A percentile compares a stretch with the other conserved stretches of the same genome.
Evolutionary conservation across 2,797 vertebrate genomes (phyloP).

Genomic region (Dipus sagitta): DNA sequence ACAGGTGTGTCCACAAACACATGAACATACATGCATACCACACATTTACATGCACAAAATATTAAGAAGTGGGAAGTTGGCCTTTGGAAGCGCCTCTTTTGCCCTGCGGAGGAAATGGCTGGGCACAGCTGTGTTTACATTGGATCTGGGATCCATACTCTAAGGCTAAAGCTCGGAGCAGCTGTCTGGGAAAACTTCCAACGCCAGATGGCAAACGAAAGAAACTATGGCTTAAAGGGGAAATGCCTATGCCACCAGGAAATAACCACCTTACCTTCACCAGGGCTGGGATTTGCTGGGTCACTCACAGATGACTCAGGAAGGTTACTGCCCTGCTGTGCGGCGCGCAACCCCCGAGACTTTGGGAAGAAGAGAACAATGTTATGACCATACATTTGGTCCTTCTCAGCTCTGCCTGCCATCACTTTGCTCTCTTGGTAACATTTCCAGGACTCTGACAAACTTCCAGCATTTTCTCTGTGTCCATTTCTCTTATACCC

Average conservation of each 20-base stretch:
- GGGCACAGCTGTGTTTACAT: not conserved
- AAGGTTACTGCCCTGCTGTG: not conserved
- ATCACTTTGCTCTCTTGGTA: constrained; percentile 29
- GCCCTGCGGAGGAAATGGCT: not conserved
- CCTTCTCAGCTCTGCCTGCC: not conserved
- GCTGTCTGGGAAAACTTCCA: not conserved
- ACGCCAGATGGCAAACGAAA: constrained; percentile 2
- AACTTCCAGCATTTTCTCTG: constrained; percentile 18
- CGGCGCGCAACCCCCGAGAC: not conserved
- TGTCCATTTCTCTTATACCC: constrained; percentile 41
- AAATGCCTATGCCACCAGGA: not conserved
- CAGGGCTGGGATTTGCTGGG: not conserved
- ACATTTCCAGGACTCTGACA: not conserved
- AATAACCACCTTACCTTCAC: not conserved
- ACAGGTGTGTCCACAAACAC: no score
- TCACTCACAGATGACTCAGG: not conserved
- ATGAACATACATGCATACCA: no score
- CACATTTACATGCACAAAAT: no score
- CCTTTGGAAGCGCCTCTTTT: constrained; percentile 7
- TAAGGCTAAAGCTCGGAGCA: constrained; percentile 40
- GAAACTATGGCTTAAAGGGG: not conserved
- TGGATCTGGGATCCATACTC: not conserved
- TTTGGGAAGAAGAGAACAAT: not conserved
- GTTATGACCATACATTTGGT: not conserved
- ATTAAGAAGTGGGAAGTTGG: not conserved